These are phyloP conservation scores for Acrossocheilus wenchowensis DNA, from an alignment of 2,797 vertebrate genomes.

Conservation along the genomic window DNA sequence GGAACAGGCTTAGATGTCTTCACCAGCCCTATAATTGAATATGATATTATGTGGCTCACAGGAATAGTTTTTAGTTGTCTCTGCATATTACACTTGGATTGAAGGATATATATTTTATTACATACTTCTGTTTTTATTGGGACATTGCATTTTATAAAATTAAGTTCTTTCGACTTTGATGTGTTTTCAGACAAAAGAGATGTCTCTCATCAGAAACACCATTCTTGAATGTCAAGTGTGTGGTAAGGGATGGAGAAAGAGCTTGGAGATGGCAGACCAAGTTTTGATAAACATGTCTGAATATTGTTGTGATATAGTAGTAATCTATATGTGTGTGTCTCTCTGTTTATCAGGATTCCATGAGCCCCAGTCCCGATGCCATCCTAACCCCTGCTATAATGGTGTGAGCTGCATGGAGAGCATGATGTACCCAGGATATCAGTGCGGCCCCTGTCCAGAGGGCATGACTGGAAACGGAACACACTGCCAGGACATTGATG, in stretches of 20 bases:
- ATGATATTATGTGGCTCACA: not conserved
- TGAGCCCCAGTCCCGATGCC: conserved; percentile 90
- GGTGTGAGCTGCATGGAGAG: conserved; percentile 90
- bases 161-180: not conserved
- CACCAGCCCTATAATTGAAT: too few species aligned
- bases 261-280: not conserved
- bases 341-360: conserved; percentile 83
- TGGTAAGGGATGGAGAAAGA: conserved; percentile 79
- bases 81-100: not conserved
- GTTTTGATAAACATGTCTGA: not conserved
- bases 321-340: not conserved
- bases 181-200: conserved; percentile 88
- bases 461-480: conserved; percentile 90
- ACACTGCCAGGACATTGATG: conserved; percentile 86
- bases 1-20: not conserved
- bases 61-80: not conserved
- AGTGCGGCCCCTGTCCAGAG: conserved; percentile 88
- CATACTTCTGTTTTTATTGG: not conserved
- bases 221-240: conserved; percentile 98
- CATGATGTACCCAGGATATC: conserved; percentile 86
- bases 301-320: not conserved
- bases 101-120: not conserved
- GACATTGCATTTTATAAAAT: not conserved
- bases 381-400: conserved; percentile 87
- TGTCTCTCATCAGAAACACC: conserved; percentile 95